Evolutionary conservation across 2,113 vertebrate genomes (phyloP).

Genomic region (Trinectes maculatus): DNA sequence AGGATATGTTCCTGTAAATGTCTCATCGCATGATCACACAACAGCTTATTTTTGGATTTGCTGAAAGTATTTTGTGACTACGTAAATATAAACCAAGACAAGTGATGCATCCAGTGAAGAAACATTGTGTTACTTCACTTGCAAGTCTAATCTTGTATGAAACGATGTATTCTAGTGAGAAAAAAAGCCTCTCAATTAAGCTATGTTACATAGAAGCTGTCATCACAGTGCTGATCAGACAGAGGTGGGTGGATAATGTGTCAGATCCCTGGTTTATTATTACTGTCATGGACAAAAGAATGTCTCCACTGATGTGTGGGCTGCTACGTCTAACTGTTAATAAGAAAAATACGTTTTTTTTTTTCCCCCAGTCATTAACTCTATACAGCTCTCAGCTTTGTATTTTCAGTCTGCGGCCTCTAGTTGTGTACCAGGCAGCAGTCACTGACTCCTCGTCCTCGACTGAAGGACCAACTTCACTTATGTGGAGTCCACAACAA

Average conservation of each 20-base stretch:
- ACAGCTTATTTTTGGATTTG: too few relatives aligned
- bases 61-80: too few relatives aligned
- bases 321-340: background rate
- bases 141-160: too few relatives aligned
- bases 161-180: too few relatives aligned
- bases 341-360: too few relatives aligned
- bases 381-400: background rate
- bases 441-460: too few relatives aligned
- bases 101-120: slow-evolving; percentile 48
- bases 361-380: background rate
- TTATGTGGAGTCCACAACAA: background rate
- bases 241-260: slow-evolving; percentile 30
- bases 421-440: too few relatives aligned
- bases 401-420: too few relatives aligned
- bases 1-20: too few relatives aligned
- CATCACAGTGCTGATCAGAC: background rate
- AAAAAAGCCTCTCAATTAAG: background rate
- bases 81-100: too few relatives aligned
- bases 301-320: background rate
- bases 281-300: slow-evolving; percentile 3
- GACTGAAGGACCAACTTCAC: background rate
- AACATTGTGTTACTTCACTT: too few relatives aligned
- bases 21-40: too few relatives aligned
- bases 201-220: background rate
- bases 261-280: slow-evolving; percentile 8